Evolutionary conservation across 2,113 vertebrate genomes (phyloP), one percentile per base, ranked within the genome.

Genomic region (Boulengerochromis microlepis): DNA sequence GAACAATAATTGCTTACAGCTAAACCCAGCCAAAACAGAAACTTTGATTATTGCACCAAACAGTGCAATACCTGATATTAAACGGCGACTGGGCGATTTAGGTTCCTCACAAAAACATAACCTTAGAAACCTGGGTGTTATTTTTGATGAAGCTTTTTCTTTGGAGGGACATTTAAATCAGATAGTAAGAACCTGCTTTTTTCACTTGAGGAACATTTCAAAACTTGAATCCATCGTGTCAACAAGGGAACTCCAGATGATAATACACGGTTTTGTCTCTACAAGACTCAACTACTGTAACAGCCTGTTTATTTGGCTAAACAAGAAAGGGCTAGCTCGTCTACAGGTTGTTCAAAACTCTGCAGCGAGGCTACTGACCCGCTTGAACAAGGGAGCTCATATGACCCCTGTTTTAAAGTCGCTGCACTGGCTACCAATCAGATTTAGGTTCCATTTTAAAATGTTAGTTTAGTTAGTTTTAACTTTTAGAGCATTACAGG

Each of bases 61-160:
- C 53, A 56, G 2, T 56, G 53, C 53, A 56, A 7, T 13, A 56
- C n/a, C 22, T 4, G 53, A 24, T 56, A 24, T 24, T 24, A 24
- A 24, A 13, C 2, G 0, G 6, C 2, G 22, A 24, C 22, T 56
- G 22, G 4, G 2, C 0, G 1, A 56, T 1, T 24, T 24, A 13
- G 6, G 2, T 56, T 56, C 6, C 0, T 56, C 22, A 13, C 22
- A 56, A 0, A 56, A 56, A 56, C 53, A 56, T 24, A 24, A 56
- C n/a, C 53, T 24, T 24, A 56, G 53, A 56, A 53, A 53, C 19
- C 10, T 53, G 0, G 52, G 0, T n/a, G 1, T 22, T 11, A 53
- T 54, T 0, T 54, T 53, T 53, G 52, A n/a, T 53, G 3, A 53
- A 53, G 19, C 19, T 53, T 53, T n/a, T 53, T 53, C 52, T 53